Percentiles rank a stretch among this genome's conserved stretches.
Evolutionary conservation across 2,797 vertebrate genomes (phyloP).

Genomic region (Poeciliopsis infans): DNA sequence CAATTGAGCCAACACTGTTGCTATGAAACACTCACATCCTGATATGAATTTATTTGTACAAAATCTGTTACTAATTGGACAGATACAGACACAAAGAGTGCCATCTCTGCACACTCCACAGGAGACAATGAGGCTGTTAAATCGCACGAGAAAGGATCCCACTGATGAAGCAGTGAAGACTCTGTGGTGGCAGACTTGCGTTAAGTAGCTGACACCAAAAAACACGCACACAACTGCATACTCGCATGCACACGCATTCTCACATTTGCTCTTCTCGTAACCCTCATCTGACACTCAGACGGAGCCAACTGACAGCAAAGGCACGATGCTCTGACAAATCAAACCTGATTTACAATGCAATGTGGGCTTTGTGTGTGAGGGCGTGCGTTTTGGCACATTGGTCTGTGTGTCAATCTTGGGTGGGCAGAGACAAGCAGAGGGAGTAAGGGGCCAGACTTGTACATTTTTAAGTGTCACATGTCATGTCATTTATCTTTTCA

Average conservation of each 20-base stretch:
- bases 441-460: constrained; percentile 71
- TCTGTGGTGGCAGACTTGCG: constrained; percentile 48
- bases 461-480: constrained; percentile 70
- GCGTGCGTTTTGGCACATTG: constrained; percentile 1
- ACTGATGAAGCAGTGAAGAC: constrained; percentile 53
- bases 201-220: constrained; percentile 57
- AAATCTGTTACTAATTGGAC: constrained; percentile 55
- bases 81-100: constrained; percentile 37
- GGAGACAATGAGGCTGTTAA: constrained; percentile 53
- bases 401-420: constrained; percentile 40
- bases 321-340: constrained; percentile 74
- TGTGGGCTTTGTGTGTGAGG: constrained; percentile 24
- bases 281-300: constrained; percentile 72
- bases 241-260: constrained; percentile 29
- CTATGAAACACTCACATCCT: constrained; percentile 16
- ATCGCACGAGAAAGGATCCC: constrained; percentile 48
- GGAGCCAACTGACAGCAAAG: constrained; percentile 67
- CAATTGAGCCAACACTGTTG: constrained; percentile 10
- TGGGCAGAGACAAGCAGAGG: constrained; percentile 45
- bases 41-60: constrained; percentile 20
- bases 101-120: constrained; percentile 32
- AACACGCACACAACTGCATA: constrained; percentile 28
- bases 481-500: constrained; percentile 60
- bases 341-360: constrained; percentile 75
- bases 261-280: constrained; percentile 61